Conservation (phyloP, 30 jellyfish, hydroid and myxozoan genomes). For the Sanderia malayensis region DNA sequence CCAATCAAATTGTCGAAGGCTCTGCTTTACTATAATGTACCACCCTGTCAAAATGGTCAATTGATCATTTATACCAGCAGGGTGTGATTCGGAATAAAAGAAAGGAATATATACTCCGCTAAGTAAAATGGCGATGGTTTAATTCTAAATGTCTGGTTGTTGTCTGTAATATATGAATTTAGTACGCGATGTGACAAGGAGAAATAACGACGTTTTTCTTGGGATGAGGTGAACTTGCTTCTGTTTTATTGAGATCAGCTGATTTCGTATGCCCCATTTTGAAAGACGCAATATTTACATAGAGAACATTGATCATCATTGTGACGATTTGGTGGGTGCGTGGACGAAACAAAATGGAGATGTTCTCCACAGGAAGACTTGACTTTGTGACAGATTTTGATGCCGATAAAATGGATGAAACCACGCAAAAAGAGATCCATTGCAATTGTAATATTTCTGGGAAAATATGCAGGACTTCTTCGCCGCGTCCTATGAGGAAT, state of each 20-base stretch:
- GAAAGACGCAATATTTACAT: neutral
- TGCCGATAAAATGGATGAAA: neutral
- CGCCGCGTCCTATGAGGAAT: slow-evolving; percentile 8
- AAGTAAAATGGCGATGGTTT: slow-evolving; percentile 55
- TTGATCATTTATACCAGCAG: slow-evolving; percentile 60
- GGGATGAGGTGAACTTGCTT: too few relatives aligned
- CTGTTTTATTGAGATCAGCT: too few relatives aligned
- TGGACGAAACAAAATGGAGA: neutral
- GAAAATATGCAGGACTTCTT: slow-evolving; percentile 4
- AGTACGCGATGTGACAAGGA: too few relatives aligned
- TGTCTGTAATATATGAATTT: too few relatives aligned
- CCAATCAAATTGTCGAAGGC: neutral
- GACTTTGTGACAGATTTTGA: neutral
- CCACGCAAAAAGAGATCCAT: neutral
- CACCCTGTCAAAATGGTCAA: slow-evolving; percentile 62
- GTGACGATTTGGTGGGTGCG: too few relatives aligned
- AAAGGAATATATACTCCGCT: slow-evolving; percentile 15
- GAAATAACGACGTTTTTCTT: too few relatives aligned
- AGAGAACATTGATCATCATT: neutral
- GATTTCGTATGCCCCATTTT: neutral
- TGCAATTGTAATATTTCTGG: slow-evolving; percentile 35
- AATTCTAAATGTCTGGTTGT: neutral
- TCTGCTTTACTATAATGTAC: slow-evolving; percentile 21
- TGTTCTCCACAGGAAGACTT: slow-evolving; percentile 1
- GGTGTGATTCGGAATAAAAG: slow-evolving; percentile 38